phyloP scores from a whole-genome alignment of 2,797 vertebrate genomes.

The Pseudochromis fuscus region DNA sequence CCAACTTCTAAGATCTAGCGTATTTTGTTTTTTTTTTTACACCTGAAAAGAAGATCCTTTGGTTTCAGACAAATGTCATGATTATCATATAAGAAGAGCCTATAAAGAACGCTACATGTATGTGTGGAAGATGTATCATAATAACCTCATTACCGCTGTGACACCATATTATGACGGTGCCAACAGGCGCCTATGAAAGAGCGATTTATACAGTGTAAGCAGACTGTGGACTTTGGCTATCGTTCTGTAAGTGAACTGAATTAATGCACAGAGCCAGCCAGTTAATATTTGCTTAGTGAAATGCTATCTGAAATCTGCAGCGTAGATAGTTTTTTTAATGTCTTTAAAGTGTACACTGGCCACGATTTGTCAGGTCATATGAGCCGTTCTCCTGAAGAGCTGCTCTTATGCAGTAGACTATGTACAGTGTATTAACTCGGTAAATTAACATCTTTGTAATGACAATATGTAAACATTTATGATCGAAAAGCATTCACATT shows the following conservation, averaged over 20 bases:
- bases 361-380: constrained; percentile 32
- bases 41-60: too few species aligned
- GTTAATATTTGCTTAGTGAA: constrained; percentile 71
- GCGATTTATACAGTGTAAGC: constrained; percentile 56
- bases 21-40: too few species aligned
- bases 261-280: constrained; percentile 60
- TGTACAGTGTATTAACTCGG: constrained; percentile 2
- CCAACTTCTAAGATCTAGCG: too few species aligned
- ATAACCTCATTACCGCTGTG: constrained; percentile 22
- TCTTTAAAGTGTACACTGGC: constrained; percentile 52
- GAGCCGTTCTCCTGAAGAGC: constrained; percentile 8
- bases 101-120: constrained; percentile 4
- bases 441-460: constrained; percentile 46
- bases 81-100: too few species aligned
- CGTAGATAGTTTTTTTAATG: constrained; percentile 17
- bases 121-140: constrained; percentile 10
- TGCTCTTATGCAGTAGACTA: background rate
- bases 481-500: constrained; percentile 68
- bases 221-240: constrained; percentile 38
- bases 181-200: constrained; percentile 50
- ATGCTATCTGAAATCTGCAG: constrained; percentile 67
- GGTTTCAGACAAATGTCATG: too few species aligned
- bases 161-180: constrained; percentile 34
- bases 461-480: constrained; percentile 64
- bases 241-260: constrained; percentile 42